Conservation (phyloP, 2,888 invertebrate species). For the Drosophila acutilabella region DNA sequence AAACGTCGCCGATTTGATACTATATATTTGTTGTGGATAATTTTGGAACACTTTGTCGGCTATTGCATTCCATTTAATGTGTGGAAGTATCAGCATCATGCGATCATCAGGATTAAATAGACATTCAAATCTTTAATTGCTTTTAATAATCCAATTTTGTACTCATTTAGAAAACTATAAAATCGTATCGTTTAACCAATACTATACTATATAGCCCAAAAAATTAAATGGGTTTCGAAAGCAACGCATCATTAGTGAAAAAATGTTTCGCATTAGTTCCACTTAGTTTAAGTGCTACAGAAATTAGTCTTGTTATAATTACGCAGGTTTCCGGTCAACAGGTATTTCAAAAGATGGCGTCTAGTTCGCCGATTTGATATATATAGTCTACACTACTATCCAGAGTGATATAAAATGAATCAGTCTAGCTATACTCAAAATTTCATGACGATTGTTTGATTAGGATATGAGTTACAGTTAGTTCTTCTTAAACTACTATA, state of each 20-base stretch:
- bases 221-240: slow-evolving; percentile 28
- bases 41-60: slow-evolving; percentile 34
- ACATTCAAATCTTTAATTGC: background rate
- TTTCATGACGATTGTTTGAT: background rate
- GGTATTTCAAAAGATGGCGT: background rate
- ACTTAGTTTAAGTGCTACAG: slow-evolving; percentile 52
- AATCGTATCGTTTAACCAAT: background rate
- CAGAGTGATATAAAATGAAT: background rate
- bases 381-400: background rate
- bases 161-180: slow-evolving; percentile 9
- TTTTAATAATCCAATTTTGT: background rate
- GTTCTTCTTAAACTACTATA: background rate
- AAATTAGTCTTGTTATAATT: slow-evolving; percentile 30
- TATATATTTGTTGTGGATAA: slow-evolving; percentile 12
- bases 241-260: slow-evolving; percentile 51
- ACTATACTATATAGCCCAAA: background rate
- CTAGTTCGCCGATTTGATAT: background rate
- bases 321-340: slow-evolving; percentile 14
- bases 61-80: slow-evolving; percentile 17
- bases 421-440: background rate
- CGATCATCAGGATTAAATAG: background rate
- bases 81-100: background rate
- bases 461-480: background rate
- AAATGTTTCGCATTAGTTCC: slow-evolving; percentile 58
- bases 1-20: slow-evolving; percentile 30